Evolutionary conservation across 2,797 vertebrate genomes (phyloP), one percentile per base, ranked within the genome.

Genomic region (Tangara arthus): DNA sequence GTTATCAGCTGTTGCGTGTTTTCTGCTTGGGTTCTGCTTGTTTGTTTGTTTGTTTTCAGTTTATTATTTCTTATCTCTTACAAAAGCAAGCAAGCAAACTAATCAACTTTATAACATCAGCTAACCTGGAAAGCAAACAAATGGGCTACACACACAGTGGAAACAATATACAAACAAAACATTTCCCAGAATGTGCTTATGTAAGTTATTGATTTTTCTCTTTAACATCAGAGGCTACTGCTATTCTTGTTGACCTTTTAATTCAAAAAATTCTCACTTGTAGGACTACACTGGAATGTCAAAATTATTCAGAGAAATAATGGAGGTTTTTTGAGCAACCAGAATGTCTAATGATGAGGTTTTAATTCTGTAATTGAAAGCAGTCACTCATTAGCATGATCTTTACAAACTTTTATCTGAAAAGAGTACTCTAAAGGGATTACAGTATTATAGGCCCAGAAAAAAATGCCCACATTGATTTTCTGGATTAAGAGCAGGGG

Each of bases 81-180:
- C 23, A 73, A 78, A 80, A 64, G 15, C 35, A 73, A 82, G 27
- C 44, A 84, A 83, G 35, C 20, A 87, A 70, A 60, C 20, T 20
- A 64, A 87, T 92, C 53, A 66, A 41, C 37, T 66, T 27, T 53
- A 30, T 41, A 80, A 65, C 12, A 91, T 56, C 39, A 80, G 26
- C 41, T 56, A 91, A 90, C 35, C 53, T 87, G 59, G 70, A 93
- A 87, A 81, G 47, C 66, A 90, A 94, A 91, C 28, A 83, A 71
- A 90, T 56, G 3, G 3, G 14, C 26, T 61, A 32, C 49, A 84
- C 76, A 64, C 22, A 53, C 19, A 65, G 5, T 42, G 52, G 49
- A 87, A 94, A 64, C 0, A 76, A 56, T 56, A 83, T 8, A 66
- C 35, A 96, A 89, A 82, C n/a, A 68, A 30, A 42, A 8, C 16